These are phyloP conservation scores for Guaruba guarouba DNA, from an alignment of 2,113 vertebrate genomes.

Conservation along the genomic window DNA sequence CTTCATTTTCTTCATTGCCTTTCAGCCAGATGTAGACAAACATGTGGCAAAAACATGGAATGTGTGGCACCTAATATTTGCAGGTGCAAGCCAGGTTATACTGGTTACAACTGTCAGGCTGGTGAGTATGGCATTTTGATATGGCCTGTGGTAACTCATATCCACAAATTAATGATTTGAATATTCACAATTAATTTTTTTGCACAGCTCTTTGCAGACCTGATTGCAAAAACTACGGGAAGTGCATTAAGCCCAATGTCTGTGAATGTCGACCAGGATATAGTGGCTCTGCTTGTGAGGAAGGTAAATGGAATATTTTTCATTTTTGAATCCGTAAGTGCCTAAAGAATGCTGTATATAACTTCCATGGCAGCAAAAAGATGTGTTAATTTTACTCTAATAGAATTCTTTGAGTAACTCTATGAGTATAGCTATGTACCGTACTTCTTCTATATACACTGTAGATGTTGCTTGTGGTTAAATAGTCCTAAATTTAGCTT, in stretches of 20 bases:
- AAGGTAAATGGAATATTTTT: constrained; percentile 75
- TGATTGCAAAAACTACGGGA: constrained; percentile 87
- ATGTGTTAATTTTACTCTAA: not conserved
- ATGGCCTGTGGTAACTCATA: not conserved
- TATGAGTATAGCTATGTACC: not conserved
- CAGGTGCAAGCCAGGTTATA: constrained; percentile 85
- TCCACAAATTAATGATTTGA: not conserved
- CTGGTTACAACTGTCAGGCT: constrained; percentile 82
- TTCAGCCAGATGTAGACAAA: constrained; percentile 83
- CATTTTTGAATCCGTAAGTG: not conserved
- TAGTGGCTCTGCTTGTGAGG: constrained; percentile 79
- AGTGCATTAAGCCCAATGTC: constrained; percentile 81
- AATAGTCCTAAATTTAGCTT: not conserved
- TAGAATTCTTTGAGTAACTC: not conserved
- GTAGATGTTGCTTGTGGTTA: not conserved
- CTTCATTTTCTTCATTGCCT: constrained; percentile 14
- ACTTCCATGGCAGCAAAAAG: not conserved
- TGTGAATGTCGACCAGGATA: constrained; percentile 83
- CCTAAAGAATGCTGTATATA: not conserved
- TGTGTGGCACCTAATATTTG: constrained; percentile 86
- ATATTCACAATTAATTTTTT: constrained; percentile 44
- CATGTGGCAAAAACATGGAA: constrained; percentile 85
- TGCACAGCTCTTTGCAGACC: constrained; percentile 84
- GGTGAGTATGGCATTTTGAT: constrained; percentile 75
- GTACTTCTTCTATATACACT: not conserved